Evolutionary conservation across 2,888 invertebrate species (phyloP), one percentile per base, ranked within the genome.

Genomic region (Gibbula magus): DNA sequence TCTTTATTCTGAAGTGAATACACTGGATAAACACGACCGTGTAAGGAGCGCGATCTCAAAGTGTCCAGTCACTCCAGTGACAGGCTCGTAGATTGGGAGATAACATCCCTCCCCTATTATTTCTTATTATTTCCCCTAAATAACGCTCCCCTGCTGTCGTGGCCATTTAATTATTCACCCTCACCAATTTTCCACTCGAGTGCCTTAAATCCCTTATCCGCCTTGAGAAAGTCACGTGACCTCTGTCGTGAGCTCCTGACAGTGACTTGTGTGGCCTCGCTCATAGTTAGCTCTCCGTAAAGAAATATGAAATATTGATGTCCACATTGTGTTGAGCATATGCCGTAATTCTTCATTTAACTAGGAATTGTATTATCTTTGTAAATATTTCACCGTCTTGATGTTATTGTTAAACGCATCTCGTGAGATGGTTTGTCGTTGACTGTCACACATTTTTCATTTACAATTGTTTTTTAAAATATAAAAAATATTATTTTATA

Each of bases 241-340:
- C 10, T 10, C n/a, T 32, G 61, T 39, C 20, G 20, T 35, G 35
- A 70, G 70, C 70, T 70, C 70, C 70, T 29, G 20, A 35, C 70
- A 70, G 18, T 39, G 70, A 70, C 70, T 70, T 70, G 70, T 70
- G 70, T 35, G 70, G 70, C 70, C 32, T 70, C 70, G 70, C 39
- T 32, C 13, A 45, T 45, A 45, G 35, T 70, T 70, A 70, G 39
- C 32, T 39, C 35, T 70, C 32, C 35, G 70, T 70, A 70, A 70
- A 70, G 20, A 35, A 20, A 18, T 32, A 20, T 70, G 39, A 70
- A 70, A 70, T 70, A 70, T 70, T 70, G 35, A 70, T 70, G 39
- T n/a, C 18, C n/a, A 25, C 70, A 20, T 70, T 70, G 7, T 35
- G 45, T 35, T 2, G 39, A 10, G 35, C 70, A 70, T 20, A 70